These are phyloP conservation scores for Erythrolamprus reginae DNA, from an alignment of 2,113 vertebrate genomes.

Conservation along the genomic window DNA sequence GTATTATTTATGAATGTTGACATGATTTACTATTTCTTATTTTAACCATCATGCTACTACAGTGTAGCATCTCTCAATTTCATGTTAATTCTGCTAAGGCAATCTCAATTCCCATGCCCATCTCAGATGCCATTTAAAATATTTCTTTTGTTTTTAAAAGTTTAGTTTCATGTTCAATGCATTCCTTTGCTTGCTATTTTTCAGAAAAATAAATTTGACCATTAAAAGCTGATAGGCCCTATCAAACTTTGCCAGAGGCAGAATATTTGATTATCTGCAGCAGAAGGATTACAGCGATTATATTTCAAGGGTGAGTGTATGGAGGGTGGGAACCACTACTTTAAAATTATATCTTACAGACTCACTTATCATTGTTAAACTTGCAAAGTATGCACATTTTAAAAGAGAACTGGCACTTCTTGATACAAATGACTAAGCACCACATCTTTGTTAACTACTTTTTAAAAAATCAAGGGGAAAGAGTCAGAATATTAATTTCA, in stretches of 20 bases:
- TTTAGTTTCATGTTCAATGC: slow-evolving; percentile 41
- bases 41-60: slow-evolving; percentile 21
- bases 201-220: background rate
- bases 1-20: background rate
- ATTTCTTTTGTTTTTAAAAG: slow-evolving; percentile 42
- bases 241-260: slow-evolving; percentile 42
- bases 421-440: slow-evolving; percentile 1
- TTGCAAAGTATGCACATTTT: slow-evolving; percentile 7
- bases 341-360: slow-evolving; percentile 43
- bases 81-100: slow-evolving; percentile 45
- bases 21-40: slow-evolving; percentile 40
- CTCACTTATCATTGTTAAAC: slow-evolving; percentile 46
- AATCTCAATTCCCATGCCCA: slow-evolving; percentile 52
- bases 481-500: slow-evolving; percentile 29
- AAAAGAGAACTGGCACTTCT: slow-evolving; percentile 27
- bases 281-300: slow-evolving; percentile 45
- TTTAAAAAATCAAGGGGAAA: background rate
- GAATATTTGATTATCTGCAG: slow-evolving; percentile 48
- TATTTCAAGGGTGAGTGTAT: slow-evolving; percentile 6
- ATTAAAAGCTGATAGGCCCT: slow-evolving; percentile 46
- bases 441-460: background rate
- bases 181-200: slow-evolving; percentile 47
- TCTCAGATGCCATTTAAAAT: slow-evolving; percentile 36
- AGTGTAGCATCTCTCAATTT: slow-evolving; percentile 25
- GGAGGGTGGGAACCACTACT: slow-evolving; percentile 19